Evolutionary conservation across 2,797 vertebrate species (phyloP).

Genomic region (Mallotus villosus): DNA sequence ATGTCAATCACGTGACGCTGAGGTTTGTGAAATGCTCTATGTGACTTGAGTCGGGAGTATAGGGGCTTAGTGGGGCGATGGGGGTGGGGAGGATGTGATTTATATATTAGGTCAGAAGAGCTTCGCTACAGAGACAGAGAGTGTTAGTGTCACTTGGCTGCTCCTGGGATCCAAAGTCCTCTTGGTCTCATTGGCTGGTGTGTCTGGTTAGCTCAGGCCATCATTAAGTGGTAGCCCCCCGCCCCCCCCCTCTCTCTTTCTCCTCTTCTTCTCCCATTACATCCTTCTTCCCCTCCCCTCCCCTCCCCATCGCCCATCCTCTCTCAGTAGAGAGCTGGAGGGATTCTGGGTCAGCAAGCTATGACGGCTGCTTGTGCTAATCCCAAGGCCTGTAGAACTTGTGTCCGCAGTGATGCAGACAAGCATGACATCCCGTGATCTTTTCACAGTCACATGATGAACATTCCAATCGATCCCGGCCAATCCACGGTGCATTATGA

Average conservation of each 20-base stretch:
- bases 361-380: conserved; percentile 6
- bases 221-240: background rate
- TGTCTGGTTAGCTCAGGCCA: background rate
- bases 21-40: background rate
- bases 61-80: background rate
- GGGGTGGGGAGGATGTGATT: background rate
- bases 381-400: background rate
- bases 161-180: background rate
- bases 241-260: background rate
- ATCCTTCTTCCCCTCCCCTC: background rate
- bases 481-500: background rate
- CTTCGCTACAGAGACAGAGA: background rate
- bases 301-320: background rate
- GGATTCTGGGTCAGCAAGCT: conserved; percentile 40
- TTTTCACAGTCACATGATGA: conserved; percentile 14
- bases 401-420: background rate
- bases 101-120: conserved; percentile 14
- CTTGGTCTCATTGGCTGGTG: conserved; percentile 9
- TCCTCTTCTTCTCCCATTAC: background rate
- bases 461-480: background rate
- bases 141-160: conserved; percentile 7
- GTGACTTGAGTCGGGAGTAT: background rate
- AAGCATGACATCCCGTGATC: conserved; percentile 2
- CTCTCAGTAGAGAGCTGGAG: background rate
- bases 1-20: background rate